Evolutionary conservation across 2,888 invertebrate genomes (phyloP).

Genomic region (Philhelius pedissequus): DNA sequence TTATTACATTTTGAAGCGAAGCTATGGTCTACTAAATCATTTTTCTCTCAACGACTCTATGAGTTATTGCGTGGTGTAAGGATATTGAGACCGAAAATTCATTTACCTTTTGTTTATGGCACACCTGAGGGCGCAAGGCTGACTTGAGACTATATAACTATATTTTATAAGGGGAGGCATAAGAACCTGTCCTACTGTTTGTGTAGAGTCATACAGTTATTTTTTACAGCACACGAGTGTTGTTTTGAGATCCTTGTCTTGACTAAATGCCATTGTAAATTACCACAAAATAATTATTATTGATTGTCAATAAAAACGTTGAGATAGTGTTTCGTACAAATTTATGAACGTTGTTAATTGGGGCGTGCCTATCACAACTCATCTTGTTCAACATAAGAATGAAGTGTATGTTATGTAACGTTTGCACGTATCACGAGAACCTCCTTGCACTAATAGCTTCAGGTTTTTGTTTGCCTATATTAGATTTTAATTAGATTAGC

Average conservation of each 20-base stretch:
- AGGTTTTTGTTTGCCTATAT: no score
- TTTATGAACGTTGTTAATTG: slow-evolving; percentile 7
- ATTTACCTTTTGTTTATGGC: slow-evolving; percentile 64
- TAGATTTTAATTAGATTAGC: no score
- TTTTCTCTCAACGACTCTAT: slow-evolving; percentile 57
- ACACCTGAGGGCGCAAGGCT: slow-evolving; percentile 47
- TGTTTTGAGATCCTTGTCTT: slow-evolving; percentile 54
- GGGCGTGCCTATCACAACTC: neutral
- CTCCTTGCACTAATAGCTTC: neutral
- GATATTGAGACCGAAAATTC: slow-evolving; percentile 59
- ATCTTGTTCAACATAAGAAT: neutral
- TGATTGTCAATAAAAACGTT: slow-evolving; percentile 49
- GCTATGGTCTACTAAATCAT: slow-evolving; percentile 57
- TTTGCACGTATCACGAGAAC: no score
- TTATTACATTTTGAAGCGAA: neutral
- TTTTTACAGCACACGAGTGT: neutral
- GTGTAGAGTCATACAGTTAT: slow-evolving; percentile 29
- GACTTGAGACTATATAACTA: no score
- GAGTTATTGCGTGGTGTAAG: slow-evolving; percentile 59
- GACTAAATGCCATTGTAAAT: slow-evolving; percentile 59
- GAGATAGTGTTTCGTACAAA: slow-evolving; percentile 6
- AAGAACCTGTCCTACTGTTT: slow-evolving; percentile 49
- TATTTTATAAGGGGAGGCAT: slow-evolving; percentile 9
- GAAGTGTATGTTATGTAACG: neutral
- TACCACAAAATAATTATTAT: slow-evolving; percentile 42